Evolutionary conservation across 1,140 invertebrate genomes (phyloP).

Genomic region (Tetragonula clypearis): DNA sequence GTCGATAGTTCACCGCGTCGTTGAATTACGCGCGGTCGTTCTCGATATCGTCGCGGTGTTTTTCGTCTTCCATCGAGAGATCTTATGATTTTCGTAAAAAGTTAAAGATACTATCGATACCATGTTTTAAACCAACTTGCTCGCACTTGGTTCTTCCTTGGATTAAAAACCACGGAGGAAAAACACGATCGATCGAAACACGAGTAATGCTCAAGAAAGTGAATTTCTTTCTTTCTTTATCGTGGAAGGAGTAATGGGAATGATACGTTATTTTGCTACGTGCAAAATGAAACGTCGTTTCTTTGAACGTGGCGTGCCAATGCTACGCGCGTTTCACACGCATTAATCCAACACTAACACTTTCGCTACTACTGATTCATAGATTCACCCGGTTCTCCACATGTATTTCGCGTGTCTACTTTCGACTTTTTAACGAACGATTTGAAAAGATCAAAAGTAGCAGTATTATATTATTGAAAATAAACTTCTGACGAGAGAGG

Average conservation of each 20-base stretch:
- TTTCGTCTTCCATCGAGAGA: neutral
- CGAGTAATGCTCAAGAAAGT: neutral
- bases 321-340: neutral
- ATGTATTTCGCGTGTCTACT: neutral
- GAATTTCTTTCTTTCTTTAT: slow-evolving; percentile 11
- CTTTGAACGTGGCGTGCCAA: neutral
- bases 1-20: too few relatives aligned
- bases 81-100: too few relatives aligned
- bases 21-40: too few relatives aligned
- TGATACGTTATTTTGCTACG: neutral
- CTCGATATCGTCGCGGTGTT: neutral
- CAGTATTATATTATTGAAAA: neutral
- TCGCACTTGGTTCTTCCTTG: too few relatives aligned
- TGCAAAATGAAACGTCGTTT: neutral
- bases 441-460: neutral
- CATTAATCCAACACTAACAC: neutral
- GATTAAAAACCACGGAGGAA: too few relatives aligned
- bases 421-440: neutral
- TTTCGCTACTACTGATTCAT: neutral
- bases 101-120: too few relatives aligned
- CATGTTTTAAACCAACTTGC: too few relatives aligned
- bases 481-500: neutral
- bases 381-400: neutral
- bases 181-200: too few relatives aligned
- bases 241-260: neutral